Base-by-base conservation (phyloP, 2,888 invertebrate genomes). In the Iphiclides podalirius region DNA sequence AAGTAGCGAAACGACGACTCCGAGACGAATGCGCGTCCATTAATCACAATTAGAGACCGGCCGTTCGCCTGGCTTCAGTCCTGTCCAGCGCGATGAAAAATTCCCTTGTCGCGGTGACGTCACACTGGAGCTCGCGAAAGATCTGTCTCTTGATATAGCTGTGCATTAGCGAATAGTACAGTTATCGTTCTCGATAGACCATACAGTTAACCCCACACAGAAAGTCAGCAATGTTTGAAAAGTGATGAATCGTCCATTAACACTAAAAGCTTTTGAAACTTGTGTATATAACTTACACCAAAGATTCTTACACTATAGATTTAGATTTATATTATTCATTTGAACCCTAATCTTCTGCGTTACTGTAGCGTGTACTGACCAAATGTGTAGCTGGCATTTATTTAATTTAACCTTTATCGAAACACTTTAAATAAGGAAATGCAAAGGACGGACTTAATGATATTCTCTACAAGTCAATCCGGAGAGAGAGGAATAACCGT, bases 31-130 rank as follows among this genome's bases (percentile, higher is more conserved):
- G 63, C 41, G 42, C 52, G 35, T 47, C 57, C 76, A 83, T 87
- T 82, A 70, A 83, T 87, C 83, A 85, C 84, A 86, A 87, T 86
- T 86, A 86, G 78, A 62, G 71, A 65, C 66, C 64, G 65, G 60
- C 38, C 40, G 52, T 35, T 42, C 52, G 60, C 63, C 55, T 54
- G 42, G 34, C 34, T 11, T 17, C 26, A 37, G 28, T 46, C 44
- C 46, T 41, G 45, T 41, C 44, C 40, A 28, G 43, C 26, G 38
- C 47, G 41, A 15, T 50, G 40, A 44, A 45, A 45, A 50, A 20
- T 48, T 8, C 23, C 20, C 33, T 9, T 36, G 36, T 36, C 17
- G 17, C 39, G 23, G 11, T 16, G 26, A 26, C 39, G 26, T 41
- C n/a, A n/a, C 31, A 12, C 41, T 16, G 8, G 11, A 28, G 31